Percentiles rank a stretch among this genome's conserved stretches.
These are phyloP conservation scores for Spatulosminthurus flaviceps DNA, from an alignment of 2,888 invertebrate genomes.

Conservation along the genomic window DNA sequence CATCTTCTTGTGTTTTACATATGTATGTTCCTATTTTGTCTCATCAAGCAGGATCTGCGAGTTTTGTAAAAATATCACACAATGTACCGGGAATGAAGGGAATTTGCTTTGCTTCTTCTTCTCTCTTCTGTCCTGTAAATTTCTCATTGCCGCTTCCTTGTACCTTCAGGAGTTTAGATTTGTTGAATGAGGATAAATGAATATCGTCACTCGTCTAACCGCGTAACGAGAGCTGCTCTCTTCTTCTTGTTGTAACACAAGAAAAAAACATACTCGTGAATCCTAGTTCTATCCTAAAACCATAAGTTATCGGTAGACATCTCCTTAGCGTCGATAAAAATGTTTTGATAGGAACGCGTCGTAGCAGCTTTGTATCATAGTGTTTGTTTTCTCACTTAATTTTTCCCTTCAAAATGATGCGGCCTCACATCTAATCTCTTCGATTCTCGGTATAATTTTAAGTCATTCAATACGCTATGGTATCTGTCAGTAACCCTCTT, in stretches of 20 bases:
- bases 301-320: not conserved
- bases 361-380: not conserved
- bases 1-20: no score
- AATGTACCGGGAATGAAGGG: slow-evolving; percentile 4
- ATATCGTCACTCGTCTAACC: slow-evolving; percentile 12
- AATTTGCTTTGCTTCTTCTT: slow-evolving; percentile 8
- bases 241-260: not conserved
- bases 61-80: slow-evolving; percentile 18
- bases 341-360: not conserved
- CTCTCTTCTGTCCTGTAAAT: not conserved
- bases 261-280: not conserved
- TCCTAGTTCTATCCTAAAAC: not conserved
- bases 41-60: slow-evolving; percentile 10
- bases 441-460: not conserved
- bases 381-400: slow-evolving; percentile 7
- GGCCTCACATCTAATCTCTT: not conserved
- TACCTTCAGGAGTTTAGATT: not conserved
- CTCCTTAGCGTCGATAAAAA: not conserved
- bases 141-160: slow-evolving; percentile 8
- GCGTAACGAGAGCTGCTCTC: slow-evolving; percentile 18
- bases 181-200: slow-evolving; percentile 14
- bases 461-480: not conserved
- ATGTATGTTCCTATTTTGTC: not conserved
- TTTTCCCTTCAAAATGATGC: not conserved
- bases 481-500: not conserved